Evolutionary conservation across 2,113 vertebrate species (phyloP).

Genomic region (Pleuronectes platessa): DNA sequence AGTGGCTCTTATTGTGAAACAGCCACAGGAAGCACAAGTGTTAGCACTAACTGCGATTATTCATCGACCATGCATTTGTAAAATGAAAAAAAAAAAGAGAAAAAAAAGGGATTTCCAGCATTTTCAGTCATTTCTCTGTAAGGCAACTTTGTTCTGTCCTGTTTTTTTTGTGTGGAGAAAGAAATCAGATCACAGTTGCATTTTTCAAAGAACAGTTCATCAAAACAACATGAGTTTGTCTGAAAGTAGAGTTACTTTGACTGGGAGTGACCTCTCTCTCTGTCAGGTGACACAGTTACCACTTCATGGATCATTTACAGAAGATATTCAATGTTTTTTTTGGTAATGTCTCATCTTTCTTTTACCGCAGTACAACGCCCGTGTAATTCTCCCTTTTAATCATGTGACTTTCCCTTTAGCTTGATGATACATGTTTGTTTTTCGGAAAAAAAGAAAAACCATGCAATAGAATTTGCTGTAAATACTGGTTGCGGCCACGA

Average conservation of each 20-base stretch:
- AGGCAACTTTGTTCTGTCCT: background rate
- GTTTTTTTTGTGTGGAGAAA: too few species aligned
- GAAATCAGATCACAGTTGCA: background rate
- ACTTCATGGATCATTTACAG: conserved; percentile 18
- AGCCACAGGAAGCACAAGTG: conserved; percentile 1
- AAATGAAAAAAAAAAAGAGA: background rate
- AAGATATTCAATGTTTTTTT: background rate
- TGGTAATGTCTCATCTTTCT: background rate
- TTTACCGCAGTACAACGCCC: conserved; percentile 33
- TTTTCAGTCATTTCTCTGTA: background rate
- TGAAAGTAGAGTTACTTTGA: conserved; percentile 16
- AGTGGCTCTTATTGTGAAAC: conserved; percentile 8
- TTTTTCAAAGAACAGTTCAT: background rate
- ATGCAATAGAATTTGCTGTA: conserved; percentile 59
- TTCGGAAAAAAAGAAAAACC: background rate
- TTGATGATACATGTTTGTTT: conserved; percentile 27
- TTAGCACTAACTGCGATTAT: background rate
- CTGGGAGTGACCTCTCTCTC: background rate
- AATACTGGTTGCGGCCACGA: conserved; percentile 54
- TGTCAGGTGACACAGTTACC: background rate
- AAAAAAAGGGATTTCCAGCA: background rate
- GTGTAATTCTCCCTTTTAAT: conserved; percentile 64
- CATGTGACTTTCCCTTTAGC: conserved; percentile 65
- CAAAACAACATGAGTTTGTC: background rate
- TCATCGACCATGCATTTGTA: background rate